Conservation (phyloP, 2,797 vertebrate species). For the Leptodactylus fallax region DNA sequence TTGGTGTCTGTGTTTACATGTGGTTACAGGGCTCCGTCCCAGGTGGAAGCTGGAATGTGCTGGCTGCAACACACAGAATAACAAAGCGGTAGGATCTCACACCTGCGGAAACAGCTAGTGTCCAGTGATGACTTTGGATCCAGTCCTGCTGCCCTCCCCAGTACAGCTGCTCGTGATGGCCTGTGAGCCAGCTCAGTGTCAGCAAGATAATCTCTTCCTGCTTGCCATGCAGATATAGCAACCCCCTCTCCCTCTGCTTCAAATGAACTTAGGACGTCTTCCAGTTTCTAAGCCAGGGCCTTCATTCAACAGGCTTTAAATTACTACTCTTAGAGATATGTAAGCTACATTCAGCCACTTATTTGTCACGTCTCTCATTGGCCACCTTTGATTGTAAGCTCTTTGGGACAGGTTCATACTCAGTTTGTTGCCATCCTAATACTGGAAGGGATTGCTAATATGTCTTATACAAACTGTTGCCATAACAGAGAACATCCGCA, state of each 20-base stretch:
- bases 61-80: constrained; percentile 24
- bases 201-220: constrained; percentile 42
- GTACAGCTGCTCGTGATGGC: constrained; percentile 24
- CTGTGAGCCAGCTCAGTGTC: constrained; percentile 47
- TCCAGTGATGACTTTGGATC: constrained; percentile 54
- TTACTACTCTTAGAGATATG: neutral
- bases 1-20: constrained; percentile 21
- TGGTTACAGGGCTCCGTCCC: constrained; percentile 8
- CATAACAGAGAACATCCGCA: constrained; percentile 26
- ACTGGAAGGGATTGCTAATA: neutral
- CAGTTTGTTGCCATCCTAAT: neutral
- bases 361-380: neutral
- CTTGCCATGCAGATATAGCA: constrained; percentile 24
- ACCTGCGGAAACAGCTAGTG: constrained; percentile 44
- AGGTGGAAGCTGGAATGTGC: constrained; percentile 42
- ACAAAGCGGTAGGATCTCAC: constrained; percentile 48
- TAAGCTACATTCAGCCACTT: neutral
- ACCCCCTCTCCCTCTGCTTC: neutral
- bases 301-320: neutral
- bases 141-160: constrained; percentile 35
- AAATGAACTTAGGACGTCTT: constrained; percentile 15
- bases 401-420: neutral
- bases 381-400: neutral
- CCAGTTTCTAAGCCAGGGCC: neutral
- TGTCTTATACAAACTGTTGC: constrained; percentile 23